phyloP scores from a whole-genome alignment of 2,888 invertebrate species.

The Aleiodes leptofemur region DNA sequence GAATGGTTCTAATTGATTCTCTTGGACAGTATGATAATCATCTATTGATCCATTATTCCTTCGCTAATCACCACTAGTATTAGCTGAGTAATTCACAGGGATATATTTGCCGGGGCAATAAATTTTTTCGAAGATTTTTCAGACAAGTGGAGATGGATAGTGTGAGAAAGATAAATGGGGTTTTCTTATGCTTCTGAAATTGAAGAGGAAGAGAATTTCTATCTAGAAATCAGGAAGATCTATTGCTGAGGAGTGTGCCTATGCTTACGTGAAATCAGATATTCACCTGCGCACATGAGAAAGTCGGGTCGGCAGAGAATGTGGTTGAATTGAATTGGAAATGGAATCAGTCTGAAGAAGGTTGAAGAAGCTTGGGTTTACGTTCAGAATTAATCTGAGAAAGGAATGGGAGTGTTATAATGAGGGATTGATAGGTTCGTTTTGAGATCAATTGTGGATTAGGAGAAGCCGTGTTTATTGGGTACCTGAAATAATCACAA shows the following conservation, averaged over 20 bases:
- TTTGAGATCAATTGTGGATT: not conserved
- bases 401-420: constrained; percentile 3
- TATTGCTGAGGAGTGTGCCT: constrained; percentile 16
- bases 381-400: constrained; percentile 31
- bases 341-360: constrained; percentile 60
- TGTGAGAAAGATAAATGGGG: constrained; percentile 6
- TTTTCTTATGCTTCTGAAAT: constrained; percentile 17
- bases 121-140: not conserved
- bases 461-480: not conserved
- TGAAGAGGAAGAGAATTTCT: constrained; percentile 15
- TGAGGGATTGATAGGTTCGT: constrained; percentile 31
- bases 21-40: constrained; percentile 9
- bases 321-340: constrained; percentile 64
- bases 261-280: constrained; percentile 37
- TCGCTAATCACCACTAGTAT: not conserved
- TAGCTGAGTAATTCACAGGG: not conserved
- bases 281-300: constrained; percentile 40
- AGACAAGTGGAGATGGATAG: not conserved
- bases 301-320: constrained; percentile 35
- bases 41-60: constrained; percentile 20
- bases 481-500: too few relatives aligned
- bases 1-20: constrained; percentile 37
- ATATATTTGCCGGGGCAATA: not conserved
- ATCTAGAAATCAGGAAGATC: constrained; percentile 11
- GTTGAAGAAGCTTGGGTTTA: constrained; percentile 48